These are phyloP conservation scores for Rhinolophus sinicus DNA, from an alignment of 2,113 vertebrate species.

Conservation along the genomic window DNA sequence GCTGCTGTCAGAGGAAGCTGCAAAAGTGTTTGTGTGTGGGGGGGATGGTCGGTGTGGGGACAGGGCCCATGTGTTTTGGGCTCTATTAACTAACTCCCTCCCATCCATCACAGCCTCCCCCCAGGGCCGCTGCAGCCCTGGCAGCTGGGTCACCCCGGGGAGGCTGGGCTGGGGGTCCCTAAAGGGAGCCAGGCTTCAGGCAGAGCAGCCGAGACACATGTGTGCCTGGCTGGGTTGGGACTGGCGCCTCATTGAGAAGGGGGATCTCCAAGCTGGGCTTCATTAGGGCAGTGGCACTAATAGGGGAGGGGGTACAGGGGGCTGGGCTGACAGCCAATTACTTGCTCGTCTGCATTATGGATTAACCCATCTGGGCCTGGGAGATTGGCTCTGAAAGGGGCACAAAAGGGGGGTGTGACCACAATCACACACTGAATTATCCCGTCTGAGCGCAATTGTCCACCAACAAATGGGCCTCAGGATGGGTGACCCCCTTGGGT, in stretches of 20 bases:
- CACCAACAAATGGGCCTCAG: slow-evolving; percentile 73
- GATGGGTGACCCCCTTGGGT: slow-evolving; percentile 76
- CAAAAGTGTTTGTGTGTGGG: slow-evolving; percentile 13
- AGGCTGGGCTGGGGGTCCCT: slow-evolving; percentile 77
- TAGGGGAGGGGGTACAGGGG: slow-evolving; percentile 89
- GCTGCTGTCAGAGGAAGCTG: slow-evolving; percentile 34
- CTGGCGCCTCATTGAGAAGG: slow-evolving; percentile 89
- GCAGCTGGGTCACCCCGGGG: slow-evolving; percentile 86
- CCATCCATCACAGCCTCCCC: slow-evolving; percentile 81
- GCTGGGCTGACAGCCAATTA: slow-evolving; percentile 88
- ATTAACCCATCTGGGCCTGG: slow-evolving; percentile 97
- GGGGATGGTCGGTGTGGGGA: slow-evolving; percentile 54
- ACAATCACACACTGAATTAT: slow-evolving; percentile 93
- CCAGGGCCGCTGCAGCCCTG: slow-evolving; percentile 63
- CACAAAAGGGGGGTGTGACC: slow-evolving; percentile 92
- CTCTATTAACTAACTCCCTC: slow-evolving; percentile 82
- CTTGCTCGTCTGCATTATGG: slow-evolving; percentile 96
- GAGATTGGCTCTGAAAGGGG: slow-evolving; percentile 93
- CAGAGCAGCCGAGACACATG: slow-evolving; percentile 95
- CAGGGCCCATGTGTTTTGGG: slow-evolving; percentile 81
- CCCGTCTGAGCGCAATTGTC: slow-evolving; percentile 90
- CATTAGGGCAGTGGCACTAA: slow-evolving; percentile 94
- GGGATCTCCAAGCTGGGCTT: slow-evolving; percentile 94
- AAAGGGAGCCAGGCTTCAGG: slow-evolving; percentile 83
- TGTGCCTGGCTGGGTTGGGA: slow-evolving; percentile 87